phyloP scores from a whole-genome alignment of 2,888 invertebrate genomes.

The Didymodactylos carnosus region DNA sequence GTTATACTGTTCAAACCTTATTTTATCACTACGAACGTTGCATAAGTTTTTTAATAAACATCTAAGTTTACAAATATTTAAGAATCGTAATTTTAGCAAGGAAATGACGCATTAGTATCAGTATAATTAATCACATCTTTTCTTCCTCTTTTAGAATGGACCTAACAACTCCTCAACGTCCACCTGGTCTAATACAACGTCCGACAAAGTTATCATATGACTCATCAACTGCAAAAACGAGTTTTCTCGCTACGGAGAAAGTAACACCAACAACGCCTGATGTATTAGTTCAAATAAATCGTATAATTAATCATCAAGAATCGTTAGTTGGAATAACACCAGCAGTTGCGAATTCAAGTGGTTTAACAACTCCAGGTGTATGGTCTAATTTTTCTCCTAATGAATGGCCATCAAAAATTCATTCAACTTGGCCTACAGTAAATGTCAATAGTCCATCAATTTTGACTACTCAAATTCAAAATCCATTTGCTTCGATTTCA shows the following conservation, averaged over 20 bases:
- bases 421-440: neutral
- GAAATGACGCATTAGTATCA: too few relatives aligned
- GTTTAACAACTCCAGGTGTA: neutral
- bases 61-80: too few relatives aligned
- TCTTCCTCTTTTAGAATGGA: neutral
- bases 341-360: neutral
- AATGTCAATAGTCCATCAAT: neutral
- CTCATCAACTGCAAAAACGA: neutral
- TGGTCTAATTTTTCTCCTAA: neutral
- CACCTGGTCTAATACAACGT: neutral
- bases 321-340: neutral
- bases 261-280: neutral
- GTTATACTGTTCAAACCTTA: too few relatives aligned
- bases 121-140: neutral
- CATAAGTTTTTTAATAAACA: too few relatives aligned
- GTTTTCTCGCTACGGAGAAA: too few relatives aligned
- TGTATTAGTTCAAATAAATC: neutral
- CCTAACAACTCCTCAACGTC: neutral
- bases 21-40: too few relatives aligned
- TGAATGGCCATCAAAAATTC: neutral
- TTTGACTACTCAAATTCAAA: neutral
- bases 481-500: neutral
- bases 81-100: too few relatives aligned
- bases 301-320: neutral
- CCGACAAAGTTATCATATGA: neutral